These are phyloP conservation scores for Sclerurus mexicanus DNA, from an alignment of 2,113 vertebrate species.

Conservation along the genomic window DNA sequence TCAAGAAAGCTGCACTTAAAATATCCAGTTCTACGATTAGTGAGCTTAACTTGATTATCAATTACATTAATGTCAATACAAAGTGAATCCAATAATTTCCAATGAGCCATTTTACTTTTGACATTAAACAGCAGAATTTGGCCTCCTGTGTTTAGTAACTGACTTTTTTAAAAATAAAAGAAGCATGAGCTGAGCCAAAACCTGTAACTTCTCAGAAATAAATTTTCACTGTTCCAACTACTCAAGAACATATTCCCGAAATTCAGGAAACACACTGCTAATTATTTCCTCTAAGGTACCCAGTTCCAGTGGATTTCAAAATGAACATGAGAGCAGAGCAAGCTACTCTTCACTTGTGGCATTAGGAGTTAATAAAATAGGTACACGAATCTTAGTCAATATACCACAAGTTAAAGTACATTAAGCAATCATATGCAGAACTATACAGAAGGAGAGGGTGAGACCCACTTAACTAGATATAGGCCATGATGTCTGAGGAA, in stretches of 20 bases:
- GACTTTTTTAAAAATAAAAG: background rate
- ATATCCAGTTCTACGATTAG: background rate
- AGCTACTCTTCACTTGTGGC: background rate
- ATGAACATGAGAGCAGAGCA: background rate
- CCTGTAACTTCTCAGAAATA: conserved; percentile 19
- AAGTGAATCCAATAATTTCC: background rate
- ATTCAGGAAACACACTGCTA: conserved; percentile 30
- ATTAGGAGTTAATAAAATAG: background rate
- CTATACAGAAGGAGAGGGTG: background rate
- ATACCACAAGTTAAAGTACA: background rate
- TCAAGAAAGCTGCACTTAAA: background rate
- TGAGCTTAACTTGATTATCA: background rate
- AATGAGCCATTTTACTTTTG: background rate
- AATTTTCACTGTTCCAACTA: background rate
- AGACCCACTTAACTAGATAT: background rate
- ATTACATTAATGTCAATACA: background rate
- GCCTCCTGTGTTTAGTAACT: background rate
- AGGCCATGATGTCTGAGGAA: background rate
- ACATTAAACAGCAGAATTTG: background rate
- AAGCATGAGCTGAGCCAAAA: background rate
- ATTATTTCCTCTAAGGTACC: conserved; percentile 9
- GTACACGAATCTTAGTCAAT: background rate
- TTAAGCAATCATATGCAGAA: background rate
- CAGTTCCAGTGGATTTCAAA: background rate
- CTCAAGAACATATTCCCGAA: rapidly evolving